These are phyloP conservation scores for Spondyliosoma cantharus DNA, from an alignment of 2,797 vertebrate genomes.

Conservation along the genomic window DNA sequence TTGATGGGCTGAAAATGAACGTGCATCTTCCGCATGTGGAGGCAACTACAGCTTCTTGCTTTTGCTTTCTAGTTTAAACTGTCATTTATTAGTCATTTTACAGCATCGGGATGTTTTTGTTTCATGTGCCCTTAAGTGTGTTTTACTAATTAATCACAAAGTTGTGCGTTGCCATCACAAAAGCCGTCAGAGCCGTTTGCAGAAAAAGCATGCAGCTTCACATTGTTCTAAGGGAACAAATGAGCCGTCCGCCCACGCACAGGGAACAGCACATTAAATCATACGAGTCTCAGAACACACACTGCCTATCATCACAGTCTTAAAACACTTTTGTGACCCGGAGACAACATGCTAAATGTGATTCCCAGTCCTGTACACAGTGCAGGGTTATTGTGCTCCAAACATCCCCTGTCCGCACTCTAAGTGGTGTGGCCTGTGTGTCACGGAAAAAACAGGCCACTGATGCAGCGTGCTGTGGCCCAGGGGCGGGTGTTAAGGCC, in stretches of 20 bases:
- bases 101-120: constrained; percentile 13
- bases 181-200: constrained; percentile 48
- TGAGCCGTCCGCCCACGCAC: constrained; percentile 46
- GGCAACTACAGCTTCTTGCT: background rate
- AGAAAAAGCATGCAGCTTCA: constrained; percentile 34
- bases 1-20: constrained; percentile 58
- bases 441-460: constrained; percentile 81
- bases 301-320: constrained; percentile 46
- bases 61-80: constrained; percentile 14
- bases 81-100: constrained; percentile 24
- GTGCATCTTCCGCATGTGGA: constrained; percentile 15
- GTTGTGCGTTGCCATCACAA: constrained; percentile 12
- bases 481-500: constrained; percentile 67
- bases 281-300: constrained; percentile 49
- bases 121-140: constrained; percentile 34
- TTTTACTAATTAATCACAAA: constrained; percentile 50
- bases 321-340: constrained; percentile 58
- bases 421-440: constrained; percentile 66
- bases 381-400: constrained; percentile 50
- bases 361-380: constrained; percentile 40
- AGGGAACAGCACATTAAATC: constrained; percentile 54
- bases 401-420: constrained; percentile 46
- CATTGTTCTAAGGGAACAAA: constrained; percentile 59
- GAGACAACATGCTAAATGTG: constrained; percentile 53
- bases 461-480: constrained; percentile 71